These are phyloP conservation scores for Xiphias gladius DNA, from an alignment of 2,113 vertebrate species.

Conservation along the genomic window DNA sequence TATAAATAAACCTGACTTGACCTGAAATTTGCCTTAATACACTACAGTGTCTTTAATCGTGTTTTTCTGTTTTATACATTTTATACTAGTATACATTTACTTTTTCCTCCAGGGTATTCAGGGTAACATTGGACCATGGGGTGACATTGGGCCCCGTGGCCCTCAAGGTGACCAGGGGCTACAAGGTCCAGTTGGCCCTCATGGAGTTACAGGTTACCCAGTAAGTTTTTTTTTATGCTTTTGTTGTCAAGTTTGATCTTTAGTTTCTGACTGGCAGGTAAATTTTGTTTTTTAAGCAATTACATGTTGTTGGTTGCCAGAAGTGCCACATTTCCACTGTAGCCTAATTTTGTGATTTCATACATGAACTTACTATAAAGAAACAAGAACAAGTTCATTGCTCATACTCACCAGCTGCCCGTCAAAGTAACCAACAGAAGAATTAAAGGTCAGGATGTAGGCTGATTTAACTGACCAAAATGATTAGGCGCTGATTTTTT, in stretches of 20 bases:
- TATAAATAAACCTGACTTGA: background rate
- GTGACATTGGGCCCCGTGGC: constrained; percentile 74
- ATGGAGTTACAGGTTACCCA: constrained; percentile 78
- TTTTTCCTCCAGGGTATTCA: constrained; percentile 75
- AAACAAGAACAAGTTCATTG: no score
- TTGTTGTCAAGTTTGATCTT: background rate
- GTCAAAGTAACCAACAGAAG: background rate
- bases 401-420: background rate
- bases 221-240: constrained; percentile 60
- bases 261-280: background rate
- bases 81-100: background rate
- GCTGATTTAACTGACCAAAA: background rate
- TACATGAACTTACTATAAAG: background rate
- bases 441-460: background rate
- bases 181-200: constrained; percentile 69
- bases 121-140: constrained; percentile 83
- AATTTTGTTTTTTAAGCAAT: background rate
- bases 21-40: background rate
- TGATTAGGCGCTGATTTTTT: background rate
- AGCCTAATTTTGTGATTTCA: background rate
- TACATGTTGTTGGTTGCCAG: background rate
- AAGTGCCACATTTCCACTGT: background rate
- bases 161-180: constrained; percentile 74
- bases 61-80: background rate
- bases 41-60: background rate